Evolutionary conservation across 2,113 vertebrate species (phyloP), one percentile per base, ranked within the genome.

Genomic region (Heterochromis multidens): DNA sequence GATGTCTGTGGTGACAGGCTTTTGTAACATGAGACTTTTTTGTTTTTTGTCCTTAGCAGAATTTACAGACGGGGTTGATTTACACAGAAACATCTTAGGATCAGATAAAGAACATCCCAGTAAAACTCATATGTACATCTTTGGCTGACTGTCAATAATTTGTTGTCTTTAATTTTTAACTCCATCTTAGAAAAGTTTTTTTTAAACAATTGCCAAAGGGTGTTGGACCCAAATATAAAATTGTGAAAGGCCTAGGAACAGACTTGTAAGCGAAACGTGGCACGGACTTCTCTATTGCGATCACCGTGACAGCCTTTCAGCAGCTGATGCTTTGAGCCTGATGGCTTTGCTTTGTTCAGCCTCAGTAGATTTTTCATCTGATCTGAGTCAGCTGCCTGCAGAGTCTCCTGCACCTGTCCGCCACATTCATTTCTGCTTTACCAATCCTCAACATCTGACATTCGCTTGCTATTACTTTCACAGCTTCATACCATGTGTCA

Each of bases 381-480:
- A 91, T 89, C 87, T 9, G 40, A 88, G 58, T 33, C 87, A 83
- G 85, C 86, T 87, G 89, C 29, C 79, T 19, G 27, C 6, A 25
- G 31, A 67, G 43, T 46, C 56, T 43, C 61, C 83, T 49, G 77
- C 91, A 92, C 81, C 81, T 92, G 89, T 83, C 62, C 0, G 7
- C 62, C 11, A 8, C 49, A 12, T 59, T 90, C n/a, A 9, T 57
- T 21, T 52, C 74, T 33, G 21, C 56, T 77, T 31, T 3, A 52
- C 43, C 43, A 10, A 8, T 23, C 77, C 8, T 37, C 6, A 11
- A 11, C 46, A 9, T 80, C 35, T 56, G 74, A 80, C 56, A 25
- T 52, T 83, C 40, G 21, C 43, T 11, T 19, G 43, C 78, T 37
- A 3, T 74, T 56, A 25, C 25, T 35, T 76, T 27, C 31, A 78